phyloP scores from a whole-genome alignment of 2,113 vertebrate genomes.

The Channa maculata region DNA sequence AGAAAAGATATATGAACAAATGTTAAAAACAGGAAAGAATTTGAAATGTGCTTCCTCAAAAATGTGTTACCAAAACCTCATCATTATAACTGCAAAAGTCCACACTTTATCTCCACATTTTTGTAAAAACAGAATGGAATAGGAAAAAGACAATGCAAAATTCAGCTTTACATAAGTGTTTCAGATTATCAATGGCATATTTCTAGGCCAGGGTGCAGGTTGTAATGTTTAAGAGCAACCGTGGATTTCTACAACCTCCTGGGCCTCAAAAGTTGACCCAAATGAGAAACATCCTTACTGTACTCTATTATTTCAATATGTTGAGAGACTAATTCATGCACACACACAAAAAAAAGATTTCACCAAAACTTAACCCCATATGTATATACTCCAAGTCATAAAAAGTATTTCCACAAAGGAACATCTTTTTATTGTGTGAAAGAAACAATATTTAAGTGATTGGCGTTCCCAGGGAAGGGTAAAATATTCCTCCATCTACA shows the following conservation, averaged over 20 bases:
- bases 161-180: too few species aligned
- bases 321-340: background rate
- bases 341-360: background rate
- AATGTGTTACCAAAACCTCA: too few species aligned
- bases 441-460: constrained; percentile 41
- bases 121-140: too few species aligned
- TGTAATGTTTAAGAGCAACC: background rate
- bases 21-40: too few species aligned
- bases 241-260: background rate
- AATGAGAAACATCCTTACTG: constrained; percentile 5
- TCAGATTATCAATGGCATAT: background rate
- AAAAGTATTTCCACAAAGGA: constrained; percentile 20
- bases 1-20: too few species aligned
- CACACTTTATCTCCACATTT: too few species aligned
- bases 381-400: background rate
- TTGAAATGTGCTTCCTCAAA: too few species aligned
- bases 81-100: background rate
- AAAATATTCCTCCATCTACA: constrained; percentile 34
- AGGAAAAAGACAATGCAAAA: too few species aligned
- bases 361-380: too few species aligned
- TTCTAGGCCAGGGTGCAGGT: background rate
- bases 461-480: constrained; percentile 12
- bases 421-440: constrained; percentile 6
- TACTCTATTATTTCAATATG: constrained; percentile 6
- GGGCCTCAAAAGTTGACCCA: background rate